Conservation (phyloP, 2,797 vertebrate genomes). For the Microhierax caerulescens region DNA sequence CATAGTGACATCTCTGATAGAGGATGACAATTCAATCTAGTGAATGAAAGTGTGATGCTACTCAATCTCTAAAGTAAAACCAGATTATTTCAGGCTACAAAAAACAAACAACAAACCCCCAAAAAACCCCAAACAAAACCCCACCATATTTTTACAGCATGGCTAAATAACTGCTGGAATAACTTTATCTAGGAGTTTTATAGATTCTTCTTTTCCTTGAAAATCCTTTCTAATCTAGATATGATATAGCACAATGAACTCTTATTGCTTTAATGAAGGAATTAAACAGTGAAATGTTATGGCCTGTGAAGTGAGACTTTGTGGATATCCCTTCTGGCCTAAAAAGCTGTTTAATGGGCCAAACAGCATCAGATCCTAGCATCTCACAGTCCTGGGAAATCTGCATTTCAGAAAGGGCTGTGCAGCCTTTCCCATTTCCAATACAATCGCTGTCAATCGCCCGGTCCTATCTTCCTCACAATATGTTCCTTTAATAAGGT, state of each 20-base stretch:
- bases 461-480: neutral
- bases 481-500: slow-evolving; percentile 39
- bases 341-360: neutral
- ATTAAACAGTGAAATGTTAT: slow-evolving; percentile 32
- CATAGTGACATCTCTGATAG: neutral
- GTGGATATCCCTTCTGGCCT: neutral
- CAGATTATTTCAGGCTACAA: slow-evolving; percentile 39
- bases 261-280: slow-evolving; percentile 34
- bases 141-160: neutral
- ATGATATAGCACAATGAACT: neutral
- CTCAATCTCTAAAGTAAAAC: slow-evolving; percentile 3
- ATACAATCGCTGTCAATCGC: neutral
- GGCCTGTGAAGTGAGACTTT: neutral
- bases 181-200: slow-evolving; percentile 30
- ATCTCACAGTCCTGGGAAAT: neutral
- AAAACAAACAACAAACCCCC: no score
- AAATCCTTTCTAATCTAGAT: slow-evolving; percentile 33
- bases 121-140: no score
- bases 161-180: slow-evolving; percentile 31
- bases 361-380: neutral
- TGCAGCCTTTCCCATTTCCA: neutral
- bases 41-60: neutral
- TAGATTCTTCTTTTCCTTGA: slow-evolving; percentile 7
- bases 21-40: slow-evolving; percentile 38
- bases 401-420: slow-evolving; percentile 3